Percentiles rank a stretch among this genome's conserved stretches.
Evolutionary conservation across 2,888 invertebrate species (phyloP).

Genomic region (Bombylius discolor): DNA sequence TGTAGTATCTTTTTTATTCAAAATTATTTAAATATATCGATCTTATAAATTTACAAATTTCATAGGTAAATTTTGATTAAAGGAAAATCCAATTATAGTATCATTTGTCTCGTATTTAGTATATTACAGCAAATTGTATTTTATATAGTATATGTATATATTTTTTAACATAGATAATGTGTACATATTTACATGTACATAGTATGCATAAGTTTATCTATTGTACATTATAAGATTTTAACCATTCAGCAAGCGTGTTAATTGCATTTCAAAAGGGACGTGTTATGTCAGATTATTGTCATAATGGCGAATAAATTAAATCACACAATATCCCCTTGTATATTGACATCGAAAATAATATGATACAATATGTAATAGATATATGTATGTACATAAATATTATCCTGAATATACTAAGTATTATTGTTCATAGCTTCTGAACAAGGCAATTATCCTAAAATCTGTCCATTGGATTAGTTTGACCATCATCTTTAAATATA

Average conservation of each 20-base stretch:
- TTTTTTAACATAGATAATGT: too few relatives aligned
- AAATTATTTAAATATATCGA: too few relatives aligned
- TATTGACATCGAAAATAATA: not conserved
- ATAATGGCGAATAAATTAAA: constrained; percentile 9
- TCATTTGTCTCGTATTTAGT: not conserved
- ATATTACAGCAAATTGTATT: too few relatives aligned
- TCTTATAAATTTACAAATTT: not conserved
- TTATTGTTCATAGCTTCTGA: not conserved
- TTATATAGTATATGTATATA: too few relatives aligned
- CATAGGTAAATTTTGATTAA: not conserved
- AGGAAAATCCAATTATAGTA: not conserved
- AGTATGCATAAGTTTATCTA: too few relatives aligned
- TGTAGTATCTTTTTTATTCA: too few relatives aligned
- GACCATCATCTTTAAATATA: too few relatives aligned
- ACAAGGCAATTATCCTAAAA: too few relatives aligned
- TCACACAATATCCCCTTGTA: constrained; percentile 3
- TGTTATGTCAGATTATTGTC: constrained; percentile 7
- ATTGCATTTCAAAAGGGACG: not conserved
- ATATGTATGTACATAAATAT: not conserved
- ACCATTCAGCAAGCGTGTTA: not conserved
- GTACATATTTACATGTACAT: too few relatives aligned
- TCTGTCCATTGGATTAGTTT: too few relatives aligned
- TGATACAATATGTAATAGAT: not conserved
- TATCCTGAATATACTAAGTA: not conserved
- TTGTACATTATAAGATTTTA: not conserved